Conservation (phyloP, 2,888 invertebrate species). For the Ashinkailepas kermadecensis region DNA sequence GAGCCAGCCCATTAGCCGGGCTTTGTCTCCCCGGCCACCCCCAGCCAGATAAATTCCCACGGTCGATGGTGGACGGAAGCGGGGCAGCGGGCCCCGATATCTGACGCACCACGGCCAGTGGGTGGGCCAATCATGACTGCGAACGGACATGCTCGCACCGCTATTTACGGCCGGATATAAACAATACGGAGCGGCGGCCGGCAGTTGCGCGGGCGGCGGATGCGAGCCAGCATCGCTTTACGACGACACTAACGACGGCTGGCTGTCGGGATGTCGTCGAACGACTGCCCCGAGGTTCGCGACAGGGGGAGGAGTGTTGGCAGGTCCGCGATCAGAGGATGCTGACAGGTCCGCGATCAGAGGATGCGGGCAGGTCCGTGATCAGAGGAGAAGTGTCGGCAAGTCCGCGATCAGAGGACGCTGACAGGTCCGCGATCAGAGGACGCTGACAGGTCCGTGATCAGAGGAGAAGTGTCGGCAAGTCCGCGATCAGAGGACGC, state of each 20-base stretch:
- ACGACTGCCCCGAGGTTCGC: background rate
- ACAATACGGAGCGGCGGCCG: background rate
- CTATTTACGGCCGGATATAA: constrained; percentile 2
- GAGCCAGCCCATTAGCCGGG: too few relatives aligned
- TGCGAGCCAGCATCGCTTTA: background rate
- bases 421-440: background rate
- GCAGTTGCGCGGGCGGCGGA: background rate
- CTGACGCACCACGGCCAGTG: background rate
- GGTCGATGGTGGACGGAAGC: too few relatives aligned
- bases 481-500: too few relatives aligned
- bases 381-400: background rate
- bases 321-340: background rate
- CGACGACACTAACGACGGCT: background rate
- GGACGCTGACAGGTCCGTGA: too few relatives aligned
- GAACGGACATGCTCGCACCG: background rate
- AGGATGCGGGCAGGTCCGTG: too few relatives aligned
- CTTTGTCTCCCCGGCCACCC: too few relatives aligned
- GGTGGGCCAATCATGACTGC: background rate
- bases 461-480: too few relatives aligned
- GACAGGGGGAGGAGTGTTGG: background rate
- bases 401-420: background rate
- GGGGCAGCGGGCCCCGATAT: too few relatives aligned
- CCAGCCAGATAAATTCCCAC: too few relatives aligned
- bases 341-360: too few relatives aligned
- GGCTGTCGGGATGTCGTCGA: background rate